Evolutionary conservation across 2,797 vertebrate species (phyloP), one percentile per base, ranked within the genome.

Genomic region (Neosilurus mollespiculum): DNA sequence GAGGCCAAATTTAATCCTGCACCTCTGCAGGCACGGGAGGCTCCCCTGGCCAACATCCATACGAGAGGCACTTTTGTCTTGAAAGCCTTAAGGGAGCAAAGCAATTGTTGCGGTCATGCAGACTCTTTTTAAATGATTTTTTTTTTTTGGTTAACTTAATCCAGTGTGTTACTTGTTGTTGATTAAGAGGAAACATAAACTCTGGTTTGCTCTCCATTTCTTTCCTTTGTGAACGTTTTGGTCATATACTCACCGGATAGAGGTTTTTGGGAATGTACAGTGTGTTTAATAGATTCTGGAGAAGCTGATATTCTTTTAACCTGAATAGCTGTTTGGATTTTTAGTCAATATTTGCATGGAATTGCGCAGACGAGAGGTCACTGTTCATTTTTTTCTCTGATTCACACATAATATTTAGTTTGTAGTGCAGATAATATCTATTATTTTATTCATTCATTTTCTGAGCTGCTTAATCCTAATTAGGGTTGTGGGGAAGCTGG

Each of bases 11-110:
- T 94, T 94, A 93, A 94, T 94, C 93, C 91, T 90, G 89, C 90
- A 90, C 90, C 92, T 94, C 94, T 94, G 93, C 92, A 94, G 94
- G 94, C 93, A 79, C 93, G 93, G 94, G 93, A 93, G 94, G 93
- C 90, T 92, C 90, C 91, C 78, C 20, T 88, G 90, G 89, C 93
- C 92, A 91, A 88, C 92, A 93, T 94, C 94, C 92, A 94, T 94
- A 93, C 88, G 86, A 87, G 86, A 79, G 89, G 87, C 85, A 92
- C 92, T 91, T 90, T 92, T 92, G 92, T 94, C 90, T 93, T 92
- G 88, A 90, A 93, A 94, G 93, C 91, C 93, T 94, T 92, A 89
- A 93, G 93, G 93, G 92, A 92, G 88, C 87, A 81, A 85, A 90
- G 87, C 91, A 90, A 94, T 94, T 94, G 93, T 94, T 94, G 90